Evolutionary conservation across 1,140 invertebrate species (phyloP).

Genomic region (Gryllus bimaculatus): DNA sequence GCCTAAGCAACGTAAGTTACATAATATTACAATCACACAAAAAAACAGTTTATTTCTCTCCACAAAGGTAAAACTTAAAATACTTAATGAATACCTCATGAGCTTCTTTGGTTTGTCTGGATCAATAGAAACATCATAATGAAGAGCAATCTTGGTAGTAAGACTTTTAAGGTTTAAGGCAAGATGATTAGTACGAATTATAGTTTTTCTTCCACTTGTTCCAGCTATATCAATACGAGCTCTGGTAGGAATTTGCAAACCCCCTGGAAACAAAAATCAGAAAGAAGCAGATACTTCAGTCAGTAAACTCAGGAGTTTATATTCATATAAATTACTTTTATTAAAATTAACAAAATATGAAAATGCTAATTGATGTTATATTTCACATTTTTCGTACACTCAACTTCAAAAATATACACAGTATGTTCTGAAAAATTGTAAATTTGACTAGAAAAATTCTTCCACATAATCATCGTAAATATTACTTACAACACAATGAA

Average conservation of each 20-base stretch:
- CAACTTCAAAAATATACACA: too few species aligned
- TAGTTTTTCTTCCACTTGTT: slow-evolving; percentile 34
- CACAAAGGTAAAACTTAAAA: slow-evolving; percentile 18
- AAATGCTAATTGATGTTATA: too few species aligned
- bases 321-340: too few species aligned
- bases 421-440: too few species aligned
- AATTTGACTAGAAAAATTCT: too few species aligned
- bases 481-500: too few species aligned
- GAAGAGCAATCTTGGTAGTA: slow-evolving; percentile 33
- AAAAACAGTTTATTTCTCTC: slow-evolving; percentile 21
- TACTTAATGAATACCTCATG: neutral
- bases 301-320: too few species aligned
- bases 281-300: too few species aligned
- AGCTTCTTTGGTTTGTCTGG: slow-evolving; percentile 42
- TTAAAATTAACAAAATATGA: too few species aligned
- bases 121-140: slow-evolving; percentile 43
- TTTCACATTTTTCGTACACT: too few species aligned
- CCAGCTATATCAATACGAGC: slow-evolving; percentile 25
- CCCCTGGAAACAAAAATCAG: neutral
- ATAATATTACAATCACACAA: slow-evolving; percentile 22
- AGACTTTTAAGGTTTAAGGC: slow-evolving; percentile 33
- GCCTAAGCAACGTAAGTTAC: slow-evolving; percentile 14
- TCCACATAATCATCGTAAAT: too few species aligned
- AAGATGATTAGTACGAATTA: slow-evolving; percentile 48
- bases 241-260: neutral